Base-by-base conservation (phyloP, 2,113 vertebrate genomes). In the Xiphorhynchus elegans region DNA sequence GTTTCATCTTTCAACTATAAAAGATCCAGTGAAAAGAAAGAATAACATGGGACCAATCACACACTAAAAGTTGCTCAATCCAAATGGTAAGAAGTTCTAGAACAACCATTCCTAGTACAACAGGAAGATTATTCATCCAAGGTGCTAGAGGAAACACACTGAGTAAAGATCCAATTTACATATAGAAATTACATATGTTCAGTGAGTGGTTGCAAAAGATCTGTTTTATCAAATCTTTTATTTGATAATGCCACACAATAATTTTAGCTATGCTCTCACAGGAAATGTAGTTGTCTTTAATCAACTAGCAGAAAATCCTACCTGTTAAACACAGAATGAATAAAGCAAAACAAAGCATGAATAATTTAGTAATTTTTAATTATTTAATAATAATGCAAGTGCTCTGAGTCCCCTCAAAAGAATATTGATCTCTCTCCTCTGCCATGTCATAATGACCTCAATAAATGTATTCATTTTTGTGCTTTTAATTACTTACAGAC, bases 361-460 rank as follows among this genome's bases (percentile, higher is more conserved):
- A 95, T 94, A 11, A 92, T 95, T 94, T 87, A 95, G 47, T 28
- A 92, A 67, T 89, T 95, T 95, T 92, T 78, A 95, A 96, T 97
- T 96, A 95, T 97, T 97, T 87, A 95, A 88, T 81, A 95, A 95
- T 89, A 87, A 88, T 93, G 46, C 37, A 72, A 68, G 33, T 84
- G 75, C n/a, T 72, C 33, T 39, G 24, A 62, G 39, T 58, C 35
- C 35, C 7, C 49, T 86, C 72, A 90, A 78, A 96, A 90, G 72
- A 87, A 90, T 86, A 86, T 90, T 92, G 89, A 81, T 90, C 68
- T 92, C 18, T 24, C 33, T 94, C 24, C 35, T 92, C 29, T 90
- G 29, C 10, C 35, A 21, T 92, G 77, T 94, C 87, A 84, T 47
- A 91, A 46, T 89, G 81, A 93, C 87, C 91, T 89, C 69, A 94